Evolutionary conservation across 2,797 vertebrate genomes (phyloP).

Genomic region (Sebastes paucispinis): DNA sequence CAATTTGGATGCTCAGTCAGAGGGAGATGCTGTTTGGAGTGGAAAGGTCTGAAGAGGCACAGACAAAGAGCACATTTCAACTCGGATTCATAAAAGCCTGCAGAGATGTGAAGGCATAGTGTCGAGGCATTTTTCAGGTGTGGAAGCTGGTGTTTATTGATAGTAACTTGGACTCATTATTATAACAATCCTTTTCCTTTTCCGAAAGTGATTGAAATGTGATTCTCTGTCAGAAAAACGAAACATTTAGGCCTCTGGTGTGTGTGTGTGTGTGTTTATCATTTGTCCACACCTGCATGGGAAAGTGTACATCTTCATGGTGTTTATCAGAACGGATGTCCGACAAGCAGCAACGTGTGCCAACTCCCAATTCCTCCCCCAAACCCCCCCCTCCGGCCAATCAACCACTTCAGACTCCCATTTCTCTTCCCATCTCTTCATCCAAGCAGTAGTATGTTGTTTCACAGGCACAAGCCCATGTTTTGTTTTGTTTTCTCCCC

Average conservation of each 20-base stretch:
- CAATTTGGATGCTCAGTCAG: slow-evolving; percentile 58
- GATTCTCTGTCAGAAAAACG: slow-evolving; percentile 12
- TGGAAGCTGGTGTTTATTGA: slow-evolving; percentile 29
- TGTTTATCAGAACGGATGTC: slow-evolving; percentile 29
- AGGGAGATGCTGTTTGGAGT: slow-evolving; percentile 50
- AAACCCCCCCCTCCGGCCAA: slow-evolving; percentile 2
- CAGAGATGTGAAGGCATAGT: slow-evolving; percentile 15
- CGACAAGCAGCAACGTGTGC: background rate
- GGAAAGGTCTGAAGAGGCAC: slow-evolving; percentile 49
- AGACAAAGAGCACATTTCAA: slow-evolving; percentile 39
- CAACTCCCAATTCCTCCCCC: background rate
- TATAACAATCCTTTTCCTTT: background rate
- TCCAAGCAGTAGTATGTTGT: slow-evolving; percentile 68
- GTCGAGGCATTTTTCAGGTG: slow-evolving; percentile 1
- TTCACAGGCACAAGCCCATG: slow-evolving; percentile 70
- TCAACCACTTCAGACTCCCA: slow-evolving; percentile 53
- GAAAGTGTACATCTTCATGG: background rate
- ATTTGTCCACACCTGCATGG: background rate
- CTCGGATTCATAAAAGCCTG: slow-evolving; percentile 25
- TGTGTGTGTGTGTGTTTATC: background rate
- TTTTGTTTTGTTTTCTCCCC: slow-evolving; percentile 78
- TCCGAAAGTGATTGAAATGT: slow-evolving; percentile 28
- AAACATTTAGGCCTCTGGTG: slow-evolving; percentile 1
- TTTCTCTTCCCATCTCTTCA: slow-evolving; percentile 64
- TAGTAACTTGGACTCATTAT: slow-evolving; percentile 15